Base-by-base conservation (phyloP, 1,140 invertebrate genomes). In the Neodiprion lecontei region DNA sequence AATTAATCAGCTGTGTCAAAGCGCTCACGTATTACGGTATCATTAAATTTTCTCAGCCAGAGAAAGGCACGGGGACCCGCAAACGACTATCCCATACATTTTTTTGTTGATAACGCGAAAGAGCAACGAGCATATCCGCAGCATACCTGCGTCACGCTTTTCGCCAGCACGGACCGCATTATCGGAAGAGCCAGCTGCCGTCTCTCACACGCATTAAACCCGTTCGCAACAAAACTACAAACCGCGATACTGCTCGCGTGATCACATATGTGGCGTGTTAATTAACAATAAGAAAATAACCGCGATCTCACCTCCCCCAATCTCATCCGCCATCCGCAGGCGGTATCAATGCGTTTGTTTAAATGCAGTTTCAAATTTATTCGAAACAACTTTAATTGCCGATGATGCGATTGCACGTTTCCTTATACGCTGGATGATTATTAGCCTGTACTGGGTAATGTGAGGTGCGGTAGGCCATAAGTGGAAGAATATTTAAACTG, bases 281-380 rank as follows among this genome's bases (percentile, higher is more conserved):
- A 77, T 74, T 61, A 65, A 78, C 78, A 78, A 78, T 79, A 76
- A 79, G 75, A 78, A 79, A 72, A 17, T 47, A 71, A 61, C 53
- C n/a, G 53, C n/a, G 53, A 12, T 61, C 53, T 17, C n/a, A 61
- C n/a, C 53, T 61, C 53, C 4, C 11, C n/a, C 53, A 40, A 40
- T 40, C 28, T 40, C 28, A 40, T 40, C 28, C 28, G 5, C 28
- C 28, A 40, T 5, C 53, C 11, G 9, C 53, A 17, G 7, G 53
- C n/a, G 5, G 53, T 61, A 14, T 61, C 11, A 61, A 61, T 61
- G 53, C 11, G 28, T 40, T 61, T 61, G 53, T 61, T 61, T 61
- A 61, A 61, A 61, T 61, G 53, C 11, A 61, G 11, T 61, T 61
- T 61, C 53, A 61, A 61, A 61, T 61, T 61, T 61, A 12, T 61